Evolutionary conservation across 2,888 invertebrate genomes (phyloP).

Genomic region (Tryphoninae sp.): DNA sequence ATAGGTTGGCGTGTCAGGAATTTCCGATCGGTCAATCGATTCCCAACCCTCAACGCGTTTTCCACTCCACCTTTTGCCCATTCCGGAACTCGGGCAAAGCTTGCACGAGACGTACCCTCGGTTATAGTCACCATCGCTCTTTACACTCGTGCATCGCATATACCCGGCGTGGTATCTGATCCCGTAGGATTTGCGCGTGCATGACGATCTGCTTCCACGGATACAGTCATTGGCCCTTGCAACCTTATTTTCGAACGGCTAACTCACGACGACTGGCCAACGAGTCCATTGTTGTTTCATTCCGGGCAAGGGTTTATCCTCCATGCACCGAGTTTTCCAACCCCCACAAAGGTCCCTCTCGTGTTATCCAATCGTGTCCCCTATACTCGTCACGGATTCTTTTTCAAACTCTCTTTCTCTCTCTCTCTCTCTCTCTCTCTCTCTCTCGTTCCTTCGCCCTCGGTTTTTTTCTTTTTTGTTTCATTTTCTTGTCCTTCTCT

Average conservation of each 20-base stretch:
- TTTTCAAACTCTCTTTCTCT: neutral
- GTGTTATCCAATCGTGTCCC: conserved; percentile 35
- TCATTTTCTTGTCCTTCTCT: too few relatives aligned
- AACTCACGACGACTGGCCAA: conserved; percentile 15
- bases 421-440: neutral
- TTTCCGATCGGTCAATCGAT: conserved; percentile 58
- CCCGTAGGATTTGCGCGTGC: neutral
- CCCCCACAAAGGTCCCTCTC: conserved; percentile 35
- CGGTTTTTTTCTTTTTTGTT: conserved; percentile 21
- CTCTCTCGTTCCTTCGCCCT: conserved; percentile 7
- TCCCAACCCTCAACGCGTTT: conserved; percentile 25
- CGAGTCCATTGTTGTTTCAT: conserved; percentile 16
- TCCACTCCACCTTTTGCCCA: neutral
- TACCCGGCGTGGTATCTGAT: neutral
- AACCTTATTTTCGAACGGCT: neutral
- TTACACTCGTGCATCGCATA: neutral
- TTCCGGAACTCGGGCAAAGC: too few relatives aligned
- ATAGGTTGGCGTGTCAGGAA: conserved; percentile 57
- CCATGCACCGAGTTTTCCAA: conserved; percentile 10
- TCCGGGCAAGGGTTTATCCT: neutral
- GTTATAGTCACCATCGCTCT: neutral
- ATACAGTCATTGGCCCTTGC: conserved; percentile 31
- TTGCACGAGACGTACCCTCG: neutral
- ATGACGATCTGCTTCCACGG: neutral
- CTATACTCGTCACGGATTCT: conserved; percentile 3